Conservation (phyloP, 35 echinoderm and acorn worm species). For the Apostichopus japonicus region DNA sequence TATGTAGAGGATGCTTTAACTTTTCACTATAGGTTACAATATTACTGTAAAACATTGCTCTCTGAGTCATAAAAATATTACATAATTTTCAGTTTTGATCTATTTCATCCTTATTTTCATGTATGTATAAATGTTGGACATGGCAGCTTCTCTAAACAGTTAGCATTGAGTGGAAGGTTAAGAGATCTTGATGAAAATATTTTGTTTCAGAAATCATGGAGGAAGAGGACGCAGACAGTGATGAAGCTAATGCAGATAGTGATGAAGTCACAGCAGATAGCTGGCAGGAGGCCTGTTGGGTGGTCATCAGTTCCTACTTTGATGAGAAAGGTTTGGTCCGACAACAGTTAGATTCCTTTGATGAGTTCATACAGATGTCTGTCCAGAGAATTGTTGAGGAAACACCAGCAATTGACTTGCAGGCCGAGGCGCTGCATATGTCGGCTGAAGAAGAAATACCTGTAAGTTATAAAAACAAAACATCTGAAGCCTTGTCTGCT, state of each 20-base stretch:
- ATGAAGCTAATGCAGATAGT: constrained; percentile 62
- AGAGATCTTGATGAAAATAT: neutral
- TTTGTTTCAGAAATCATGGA: too few relatives aligned
- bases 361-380: constrained; percentile 99
- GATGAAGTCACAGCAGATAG: constrained; percentile 87
- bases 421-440: constrained; percentile 88
- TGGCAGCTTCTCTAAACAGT: neutral
- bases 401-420: constrained; percentile 86
- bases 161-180: neutral
- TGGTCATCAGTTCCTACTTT: constrained; percentile 99
- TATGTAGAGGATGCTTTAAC: too few relatives aligned
- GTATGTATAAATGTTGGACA: neutral
- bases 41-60: too few relatives aligned
- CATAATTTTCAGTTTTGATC: neutral
- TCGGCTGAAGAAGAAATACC: constrained; percentile 85
- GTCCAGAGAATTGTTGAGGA: constrained; percentile 96
- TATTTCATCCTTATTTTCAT: neutral
- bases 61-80: neutral
- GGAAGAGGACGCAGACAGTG: neutral
- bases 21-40: too few relatives aligned
- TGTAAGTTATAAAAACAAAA: constrained; percentile 57
- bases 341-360: constrained; percentile 92
- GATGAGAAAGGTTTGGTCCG: constrained; percentile 97
- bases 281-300: constrained; percentile 90
- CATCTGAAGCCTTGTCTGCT: neutral